Evolutionary conservation across 2,113 vertebrate species (phyloP).

Genomic region (Callipepla californica): DNA sequence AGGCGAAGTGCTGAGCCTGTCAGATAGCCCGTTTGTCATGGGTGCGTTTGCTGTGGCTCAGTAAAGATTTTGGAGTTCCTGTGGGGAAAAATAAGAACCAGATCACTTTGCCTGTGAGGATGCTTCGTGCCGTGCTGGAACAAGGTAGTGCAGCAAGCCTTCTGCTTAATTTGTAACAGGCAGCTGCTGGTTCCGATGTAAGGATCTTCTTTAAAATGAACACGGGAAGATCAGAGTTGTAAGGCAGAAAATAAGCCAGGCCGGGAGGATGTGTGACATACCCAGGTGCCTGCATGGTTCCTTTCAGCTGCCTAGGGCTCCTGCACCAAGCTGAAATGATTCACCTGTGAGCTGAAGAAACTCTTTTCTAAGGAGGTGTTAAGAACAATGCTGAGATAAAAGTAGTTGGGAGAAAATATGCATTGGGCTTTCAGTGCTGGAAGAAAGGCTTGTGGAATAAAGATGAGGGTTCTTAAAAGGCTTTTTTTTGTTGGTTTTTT

Average conservation of each 20-base stretch:
- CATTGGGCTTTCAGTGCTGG: neutral
- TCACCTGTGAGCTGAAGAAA: neutral
- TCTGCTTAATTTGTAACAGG: neutral
- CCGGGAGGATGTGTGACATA: fast-evolving
- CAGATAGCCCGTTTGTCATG: neutral
- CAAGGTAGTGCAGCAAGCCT: neutral
- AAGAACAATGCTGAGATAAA: neutral
- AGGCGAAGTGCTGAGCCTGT: fast-evolving
- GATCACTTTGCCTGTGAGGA: neutral
- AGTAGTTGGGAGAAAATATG: neutral
- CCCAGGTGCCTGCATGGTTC: fast-evolving
- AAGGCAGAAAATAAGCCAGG: neutral
- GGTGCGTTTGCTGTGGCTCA: neutral
- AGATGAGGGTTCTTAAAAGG: neutral
- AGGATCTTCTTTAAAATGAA: neutral
- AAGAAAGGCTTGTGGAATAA: slow-evolving; percentile 7
- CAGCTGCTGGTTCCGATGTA: neutral
- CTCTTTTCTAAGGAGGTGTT: neutral
- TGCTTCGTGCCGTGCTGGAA: neutral
- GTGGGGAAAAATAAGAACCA: neutral
- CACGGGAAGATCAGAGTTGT: neutral
- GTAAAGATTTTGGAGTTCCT: neutral
- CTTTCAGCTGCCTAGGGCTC: neutral
- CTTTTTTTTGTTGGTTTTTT: neutral
- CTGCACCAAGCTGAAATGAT: neutral